Evolutionary conservation across 2,888 invertebrate genomes (phyloP), one percentile per base, ranked within the genome.

Genomic region (Epirrhoe tristata): DNA sequence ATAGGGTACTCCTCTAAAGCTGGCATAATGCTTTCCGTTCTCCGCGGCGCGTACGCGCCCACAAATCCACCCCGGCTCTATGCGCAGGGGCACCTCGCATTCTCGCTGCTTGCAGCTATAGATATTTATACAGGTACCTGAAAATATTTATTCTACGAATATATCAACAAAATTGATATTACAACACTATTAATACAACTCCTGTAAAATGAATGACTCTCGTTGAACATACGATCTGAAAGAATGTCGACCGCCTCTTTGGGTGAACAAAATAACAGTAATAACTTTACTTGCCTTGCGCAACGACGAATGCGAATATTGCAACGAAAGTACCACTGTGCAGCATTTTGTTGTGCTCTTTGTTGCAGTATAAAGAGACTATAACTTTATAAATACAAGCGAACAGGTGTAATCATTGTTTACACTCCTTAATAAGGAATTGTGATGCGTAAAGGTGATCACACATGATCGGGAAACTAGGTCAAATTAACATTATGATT

Each of bases 1-100:
- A 56, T 79, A 79, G 1, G 80, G 78, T 6, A 79, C 66, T 6
- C 80, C 79, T 16, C 69, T 66, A 58, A 78, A 79, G 66, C 78
- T 77, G 8, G 74, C 75, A 58, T 76, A 79, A 31, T 62, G 14
- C 0, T 53, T 39, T n/a, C 66, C 70, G 10, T 70, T 58, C 46
- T 77, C 76, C 24, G 70, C 75, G n/a, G 6, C 7, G 8, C 62
- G 57, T 43, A 64, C n/a, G 36, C 62, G 53, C n/a, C 78, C 79
- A 60, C 78, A 77, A 31, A 75, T 54, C 71, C 72, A 75, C 14
- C 75, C 76, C 1, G 70, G 63, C 2, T 71, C 72, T 1, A 55
- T 62, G 36, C 31, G 53, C 51, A 58, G 50, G 39, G 50, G n/a
- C 54, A 64, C 70, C 50, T 67, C 58, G 53, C 69, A 73, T n/a